Conservation (phyloP, 92 coral and sea anemone genomes). For the Pocillopora grandis region DNA sequence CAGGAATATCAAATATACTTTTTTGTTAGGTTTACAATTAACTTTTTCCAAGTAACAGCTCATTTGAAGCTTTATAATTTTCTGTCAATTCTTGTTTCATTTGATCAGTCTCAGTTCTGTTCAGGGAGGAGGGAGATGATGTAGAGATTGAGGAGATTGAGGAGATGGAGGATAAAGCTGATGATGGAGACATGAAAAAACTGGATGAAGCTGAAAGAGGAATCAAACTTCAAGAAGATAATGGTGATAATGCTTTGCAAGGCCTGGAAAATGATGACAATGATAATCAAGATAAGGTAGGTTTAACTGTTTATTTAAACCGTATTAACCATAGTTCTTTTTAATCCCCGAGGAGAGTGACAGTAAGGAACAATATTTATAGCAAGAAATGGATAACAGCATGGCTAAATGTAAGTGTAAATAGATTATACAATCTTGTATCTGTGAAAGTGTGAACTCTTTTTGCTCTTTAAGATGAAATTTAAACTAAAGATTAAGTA, state of each 20-base stretch:
- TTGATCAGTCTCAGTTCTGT: neutral
- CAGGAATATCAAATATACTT: too few species aligned
- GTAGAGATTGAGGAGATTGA: slow-evolving; percentile 26
- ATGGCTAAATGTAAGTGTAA: slow-evolving; percentile 81
- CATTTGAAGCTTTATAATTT: slow-evolving; percentile 1
- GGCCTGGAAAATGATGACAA: neutral
- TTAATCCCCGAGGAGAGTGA: slow-evolving; percentile 39
- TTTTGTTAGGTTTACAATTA: neutral
- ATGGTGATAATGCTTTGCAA: slow-evolving; percentile 11
- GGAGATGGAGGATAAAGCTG: slow-evolving; percentile 3
- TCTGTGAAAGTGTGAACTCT: neutral
- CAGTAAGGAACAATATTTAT: slow-evolving; percentile 72
- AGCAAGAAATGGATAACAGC: slow-evolving; percentile 97
- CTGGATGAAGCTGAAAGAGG: slow-evolving; percentile 27
- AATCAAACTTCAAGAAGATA: slow-evolving; percentile 2
- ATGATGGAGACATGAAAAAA: slow-evolving; percentile 25
- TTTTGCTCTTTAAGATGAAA: neutral
- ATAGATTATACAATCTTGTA: too few species aligned
- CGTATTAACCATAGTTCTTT: neutral
- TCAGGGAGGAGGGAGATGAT: slow-evolving; percentile 51
- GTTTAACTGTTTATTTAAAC: neutral
- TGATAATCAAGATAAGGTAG: slow-evolving; percentile 42
- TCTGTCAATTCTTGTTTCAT: neutral
- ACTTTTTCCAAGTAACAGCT: neutral
- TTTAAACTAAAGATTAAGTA: too few species aligned